Base-by-base conservation (phyloP, 2,797 vertebrate genomes). In the Diplodus puntazzo region DNA sequence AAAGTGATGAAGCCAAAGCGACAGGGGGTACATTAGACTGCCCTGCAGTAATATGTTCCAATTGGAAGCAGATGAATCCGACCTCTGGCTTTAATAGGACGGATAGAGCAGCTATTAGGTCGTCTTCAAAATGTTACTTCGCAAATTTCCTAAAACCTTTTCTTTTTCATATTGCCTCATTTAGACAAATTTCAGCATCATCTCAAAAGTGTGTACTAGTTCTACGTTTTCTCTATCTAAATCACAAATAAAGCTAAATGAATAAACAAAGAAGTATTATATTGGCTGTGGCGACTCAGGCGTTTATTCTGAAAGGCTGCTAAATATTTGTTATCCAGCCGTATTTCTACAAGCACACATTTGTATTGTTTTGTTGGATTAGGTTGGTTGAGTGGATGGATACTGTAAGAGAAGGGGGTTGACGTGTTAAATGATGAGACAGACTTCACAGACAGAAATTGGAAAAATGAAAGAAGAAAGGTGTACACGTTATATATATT, bases 1-100 rank as follows among this genome's bases (percentile, higher is more conserved):
- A 87, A 88, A 77, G 81, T 77, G 89, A 89, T 86, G 80, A 81
- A 87, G 86, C 48, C 67, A 27, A 59, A 89, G 83, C n/a, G 76
- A 90, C 88, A 77, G 78, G 74, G 64, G 75, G 61, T 78, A 52
- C 80, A 80, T 84, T 79, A 80, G 73, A 42, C 63, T 8, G 62
- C 79, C 75, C 82, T 54, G 52, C 57, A 74, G 77, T 85, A 89
- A 90, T 82, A 30, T 16, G 46, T 50, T 83, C 77, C 79, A 81
- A 81, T 86, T 72, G 66, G 69, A 81, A 74, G 73, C 75, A 81
- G 86, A 83, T 76, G 72, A 86, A 83, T 80, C 48, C 2, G 11
- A 39, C 80, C 73, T 67, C 4, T 1, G 18, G 60, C 57, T 85
- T 85, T 70, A 34, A 89, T 82, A 16, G 42, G 23, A 18, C 76